A percentile compares a stretch with the other conserved stretches of the same genome.
Evolutionary conservation across 2,888 invertebrate species (phyloP).

Genomic region (Leuctra nigra): DNA sequence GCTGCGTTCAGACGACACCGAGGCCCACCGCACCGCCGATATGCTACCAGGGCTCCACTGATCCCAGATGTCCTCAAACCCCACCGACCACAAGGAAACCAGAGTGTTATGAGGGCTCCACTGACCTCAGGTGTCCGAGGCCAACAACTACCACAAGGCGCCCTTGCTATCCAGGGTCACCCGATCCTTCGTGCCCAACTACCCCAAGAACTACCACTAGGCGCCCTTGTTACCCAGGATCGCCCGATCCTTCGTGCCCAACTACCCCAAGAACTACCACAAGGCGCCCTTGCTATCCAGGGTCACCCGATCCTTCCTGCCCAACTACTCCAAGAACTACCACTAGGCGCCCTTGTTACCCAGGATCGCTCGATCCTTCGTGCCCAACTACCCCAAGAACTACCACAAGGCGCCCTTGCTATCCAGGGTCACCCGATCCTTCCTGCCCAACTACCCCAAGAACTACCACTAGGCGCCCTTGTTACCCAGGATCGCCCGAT

Average conservation of each 20-base stretch:
- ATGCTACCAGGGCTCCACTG: slow-evolving; percentile 1
- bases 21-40: neutral
- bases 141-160: slow-evolving; percentile 28
- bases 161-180: slow-evolving; percentile 35
- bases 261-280: slow-evolving; percentile 31
- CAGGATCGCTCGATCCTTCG: slow-evolving; percentile 28
- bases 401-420: slow-evolving; percentile 34
- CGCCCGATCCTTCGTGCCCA: slow-evolving; percentile 33
- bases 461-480: slow-evolving; percentile 24
- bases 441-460: slow-evolving; percentile 31
- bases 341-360: slow-evolving; percentile 17
- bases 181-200: slow-evolving; percentile 33
- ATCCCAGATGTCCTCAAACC: slow-evolving; percentile 17
- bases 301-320: slow-evolving; percentile 32
- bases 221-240: slow-evolving; percentile 17
- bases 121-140: slow-evolving; percentile 28
- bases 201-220: slow-evolving; percentile 29
- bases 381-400: slow-evolving; percentile 31
- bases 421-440: slow-evolving; percentile 37
- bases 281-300: slow-evolving; percentile 37
- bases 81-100: slow-evolving; percentile 22
- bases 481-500: slow-evolving; percentile 35
- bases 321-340: slow-evolving; percentile 24
- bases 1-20: slow-evolving; percentile 24
- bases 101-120: slow-evolving; percentile 22